Evolutionary conservation across 1,140 invertebrate species (phyloP), one percentile per base, ranked within the genome.

Genomic region (Mycetomoellerius zeteki): DNA sequence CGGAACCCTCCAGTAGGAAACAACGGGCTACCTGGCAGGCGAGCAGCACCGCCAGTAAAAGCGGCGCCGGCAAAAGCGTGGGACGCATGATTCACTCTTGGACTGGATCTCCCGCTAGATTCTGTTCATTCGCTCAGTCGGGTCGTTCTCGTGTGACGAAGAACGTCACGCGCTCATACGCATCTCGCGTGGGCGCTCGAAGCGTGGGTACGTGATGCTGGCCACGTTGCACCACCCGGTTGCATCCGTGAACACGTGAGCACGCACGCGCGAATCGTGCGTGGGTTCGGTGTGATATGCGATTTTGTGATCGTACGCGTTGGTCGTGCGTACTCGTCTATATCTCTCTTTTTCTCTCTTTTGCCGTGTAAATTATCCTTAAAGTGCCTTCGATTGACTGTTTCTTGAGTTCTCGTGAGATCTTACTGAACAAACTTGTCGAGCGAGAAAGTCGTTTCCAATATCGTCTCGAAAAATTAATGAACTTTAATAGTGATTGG

Each of bases 1-100:
- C 96, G 0, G 97, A 97, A 33, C 98, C 98, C 94, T 99, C 98
- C 88, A 98, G 95, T 7, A 97, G 96, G 94, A 98, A 98, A 60
- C 93, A 91, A 52, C 91, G 84, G 37, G 90, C 86, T 14, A 86
- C 86, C 77, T 89, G 89, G 88, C 91, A 81, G 69, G 19, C 69
- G 27, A 92, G 75, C 50, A 92, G 19, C 24, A 87, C 80, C 19
- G 76, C 73, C 19, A 72, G 81, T 82, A 75, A 47, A 24, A 89
- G 76, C 73, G 47, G n/a, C 43, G 56, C 37, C 58, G 24, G 65
- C 58, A 65, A 52, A 21, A 67, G 50, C 76, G 78, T 43, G 14
- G 58, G 37, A 88, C 65, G 77, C 90, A 90, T 91, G 84, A 47
- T 90, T 91, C 54, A 50, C 21, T 43, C n/a, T 43, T 30, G 21